Evolutionary conservation across 2,888 invertebrate species (phyloP), one percentile per base, ranked within the genome.

Genomic region (Melipona beecheii): DNA sequence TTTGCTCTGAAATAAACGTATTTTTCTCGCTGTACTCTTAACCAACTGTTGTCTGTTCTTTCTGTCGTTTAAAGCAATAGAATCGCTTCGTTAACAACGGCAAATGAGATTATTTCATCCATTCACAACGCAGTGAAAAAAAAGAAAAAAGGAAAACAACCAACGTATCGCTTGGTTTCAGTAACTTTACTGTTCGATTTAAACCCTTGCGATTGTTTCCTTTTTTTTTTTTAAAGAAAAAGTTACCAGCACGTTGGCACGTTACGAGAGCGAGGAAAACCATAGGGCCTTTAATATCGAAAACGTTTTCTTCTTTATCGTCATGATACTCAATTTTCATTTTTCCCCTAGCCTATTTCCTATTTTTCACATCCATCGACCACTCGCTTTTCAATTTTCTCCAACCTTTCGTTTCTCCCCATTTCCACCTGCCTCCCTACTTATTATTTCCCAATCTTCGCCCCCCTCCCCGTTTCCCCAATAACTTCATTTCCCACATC

Each of bases 1-100:
- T 65, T 43, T 56, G 27, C 27, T 54, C n/a, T 13, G 15, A 52
- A 43, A 43, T 27, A 74, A 74, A 60, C 19, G n/a, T 36, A 50
- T 52, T 75, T 79, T 50, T 64, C 56, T 24, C 21, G 17, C 17
- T 27, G 17, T 4, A 52, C 31, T 54, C 54, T 49, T 54, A 50
- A 68, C 43, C 19, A 21, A 68, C 24, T n/a, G n/a, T 72, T 78
- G 9, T 49, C 27, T 5, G n/a, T 36, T 54, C 68, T 71, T 64
- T 54, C 56, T 69, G 17, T 43, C 58, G 58, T 75, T 56, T 31
- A 70, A 58, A 74, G 56, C 52, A 69, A 76, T 43, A 58, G 58
- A 60, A 56, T 43, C 36, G 49, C n/a, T 60, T 76, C 69, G 68
- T 80, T 83, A 76, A 70, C 80, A 66, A 65, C 21, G 43, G 43